Percentiles rank a stretch among this genome's conserved stretches.
These are phyloP conservation scores for Ectobius pallidus DNA, from an alignment of 2,888 invertebrate genomes.

Conservation along the genomic window DNA sequence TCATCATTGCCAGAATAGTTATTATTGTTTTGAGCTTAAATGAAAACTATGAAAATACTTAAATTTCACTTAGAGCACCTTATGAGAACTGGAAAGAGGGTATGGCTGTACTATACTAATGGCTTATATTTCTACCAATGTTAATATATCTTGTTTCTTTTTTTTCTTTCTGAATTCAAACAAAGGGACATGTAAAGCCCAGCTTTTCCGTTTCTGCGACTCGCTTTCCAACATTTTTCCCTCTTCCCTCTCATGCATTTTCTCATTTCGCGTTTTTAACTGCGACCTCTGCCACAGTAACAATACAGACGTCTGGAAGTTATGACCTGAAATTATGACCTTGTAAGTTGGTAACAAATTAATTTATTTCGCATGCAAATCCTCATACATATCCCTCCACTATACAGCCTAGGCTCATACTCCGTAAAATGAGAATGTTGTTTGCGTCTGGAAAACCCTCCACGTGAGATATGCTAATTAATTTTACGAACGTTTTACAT, in stretches of 20 bases:
- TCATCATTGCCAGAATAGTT: too few relatives aligned
- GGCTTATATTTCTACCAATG: too few relatives aligned
- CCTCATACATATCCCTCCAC: neutral
- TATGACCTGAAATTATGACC: neutral
- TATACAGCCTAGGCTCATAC: neutral
- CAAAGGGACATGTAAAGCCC: neutral
- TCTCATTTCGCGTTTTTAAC: neutral
- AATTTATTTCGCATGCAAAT: neutral
- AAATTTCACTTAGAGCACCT: too few relatives aligned
- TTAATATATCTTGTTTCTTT: neutral
- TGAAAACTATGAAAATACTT: too few relatives aligned
- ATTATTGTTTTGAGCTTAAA: too few relatives aligned
- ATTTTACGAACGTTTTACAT: neutral
- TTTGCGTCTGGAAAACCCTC: neutral
- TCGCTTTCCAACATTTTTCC: neutral
- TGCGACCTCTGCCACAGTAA: neutral
- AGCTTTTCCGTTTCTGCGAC: neutral
- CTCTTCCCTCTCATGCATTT: neutral
- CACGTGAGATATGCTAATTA: neutral
- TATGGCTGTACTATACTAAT: too few relatives aligned
- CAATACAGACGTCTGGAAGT: neutral
- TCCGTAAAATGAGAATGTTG: neutral
- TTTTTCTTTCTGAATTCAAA: neutral
- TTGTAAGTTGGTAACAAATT: too few relatives aligned
- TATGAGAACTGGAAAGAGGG: too few relatives aligned